Base-by-base conservation (phyloP, 2,888 invertebrate species). In the Drosophila silvestris region DNA sequence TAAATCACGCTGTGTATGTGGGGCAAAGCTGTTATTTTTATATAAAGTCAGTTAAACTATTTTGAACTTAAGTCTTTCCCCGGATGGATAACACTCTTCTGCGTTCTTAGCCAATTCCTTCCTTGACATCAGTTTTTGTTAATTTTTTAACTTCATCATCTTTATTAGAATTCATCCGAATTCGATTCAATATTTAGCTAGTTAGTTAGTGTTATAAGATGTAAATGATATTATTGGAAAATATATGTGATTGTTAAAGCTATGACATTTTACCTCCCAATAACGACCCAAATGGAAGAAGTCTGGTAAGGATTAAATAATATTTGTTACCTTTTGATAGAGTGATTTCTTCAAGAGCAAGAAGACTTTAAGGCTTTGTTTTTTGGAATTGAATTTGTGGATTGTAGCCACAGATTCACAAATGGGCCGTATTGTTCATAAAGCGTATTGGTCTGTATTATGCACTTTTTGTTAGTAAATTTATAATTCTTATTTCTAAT, bases 1-100 rank as follows among this genome's bases (percentile, higher is more conserved):
- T 19, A 5, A 0, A 14, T 35, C 5, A 4, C 1, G 1, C 4
- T n/a, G 9, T 1, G 4, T 39, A 14, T 14, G 14, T 35, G 12
- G 4, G 1, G 33, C 14, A 35, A 35, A 5, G 16, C 14, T n/a
- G 41, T 1, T 5, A 10, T n/a, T 41, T 41, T 2, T 4, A 10
- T 0, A 0, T 10, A 35, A 35, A 35, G 5, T 16, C 14, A 2
- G 10, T 41, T 41, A 9, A 19, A 39, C 19, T n/a, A 39, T 39
- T 39, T n/a, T 39, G 0, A 19, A 39, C 3, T 19, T 9, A 39
- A 39, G 39, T 9, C 39, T 39, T 39, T 19, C 3, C 0, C 1
- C 39, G 0, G 39, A 41, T n/a, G 19, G 19, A 39, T n/a, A 4
- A 0, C 0, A 0, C 0, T 41, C n/a, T 9, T 9, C 4, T 4